Conservation (phyloP, 2,888 invertebrate species). For the Phyllotreta cruciferae region DNA sequence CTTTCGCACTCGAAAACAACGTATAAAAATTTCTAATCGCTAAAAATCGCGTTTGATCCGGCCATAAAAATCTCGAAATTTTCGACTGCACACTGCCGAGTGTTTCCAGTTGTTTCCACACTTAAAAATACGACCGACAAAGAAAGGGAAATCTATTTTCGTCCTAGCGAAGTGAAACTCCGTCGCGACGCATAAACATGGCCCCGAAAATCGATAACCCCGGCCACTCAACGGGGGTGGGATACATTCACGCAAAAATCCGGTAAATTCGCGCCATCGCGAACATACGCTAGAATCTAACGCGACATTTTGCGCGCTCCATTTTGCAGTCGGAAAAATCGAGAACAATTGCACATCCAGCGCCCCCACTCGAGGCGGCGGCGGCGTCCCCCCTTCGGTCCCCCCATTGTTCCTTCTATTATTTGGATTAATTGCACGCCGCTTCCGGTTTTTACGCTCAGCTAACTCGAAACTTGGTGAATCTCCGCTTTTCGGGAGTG, state of each 20-base stretch:
- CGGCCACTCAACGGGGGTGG: slow-evolving; percentile 10
- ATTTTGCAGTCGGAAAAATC: slow-evolving; percentile 45
- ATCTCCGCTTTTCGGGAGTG: slow-evolving; percentile 23
- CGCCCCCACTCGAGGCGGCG: slow-evolving; percentile 41
- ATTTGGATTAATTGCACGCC: slow-evolving; percentile 54
- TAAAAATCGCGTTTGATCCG: no score
- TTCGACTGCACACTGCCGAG: no score
- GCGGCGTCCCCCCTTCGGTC: slow-evolving; percentile 42
- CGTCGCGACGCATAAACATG: no score
- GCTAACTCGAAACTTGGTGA: slow-evolving; percentile 37
- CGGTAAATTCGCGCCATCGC: slow-evolving; percentile 8
- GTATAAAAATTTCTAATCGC: no score
- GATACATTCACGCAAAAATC: slow-evolving; percentile 6
- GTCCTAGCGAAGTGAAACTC: no score
- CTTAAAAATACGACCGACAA: no score
- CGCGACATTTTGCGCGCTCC: not conserved
- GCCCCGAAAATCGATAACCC: not conserved
- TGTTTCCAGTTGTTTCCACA: no score
- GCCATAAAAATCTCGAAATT: no score
- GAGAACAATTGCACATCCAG: slow-evolving; percentile 46
- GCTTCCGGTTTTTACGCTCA: slow-evolving; percentile 53
- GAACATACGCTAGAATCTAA: slow-evolving; percentile 10
- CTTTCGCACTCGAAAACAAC: no score
- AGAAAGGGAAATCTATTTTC: no score
- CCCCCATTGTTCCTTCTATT: slow-evolving; percentile 51